A percentile compares a stretch with the other conserved stretches of the same genome.
Evolutionary conservation across 2,888 invertebrate genomes (phyloP).

Genomic region (Cryptus armator): DNA sequence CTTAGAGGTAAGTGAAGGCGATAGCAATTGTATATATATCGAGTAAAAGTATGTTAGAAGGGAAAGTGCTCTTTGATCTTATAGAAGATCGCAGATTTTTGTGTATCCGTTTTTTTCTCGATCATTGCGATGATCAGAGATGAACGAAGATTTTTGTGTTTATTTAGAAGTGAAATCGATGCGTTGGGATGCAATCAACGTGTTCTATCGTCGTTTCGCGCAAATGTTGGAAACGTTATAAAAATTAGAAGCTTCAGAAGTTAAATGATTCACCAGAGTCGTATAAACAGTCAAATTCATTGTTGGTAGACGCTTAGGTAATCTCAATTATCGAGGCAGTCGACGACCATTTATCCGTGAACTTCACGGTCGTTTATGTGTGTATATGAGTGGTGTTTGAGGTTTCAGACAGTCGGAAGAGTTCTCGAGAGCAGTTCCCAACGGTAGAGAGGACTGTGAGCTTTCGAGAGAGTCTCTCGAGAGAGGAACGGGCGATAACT

Average conservation of each 20-base stretch:
- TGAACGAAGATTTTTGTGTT: not conserved
- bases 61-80: too few relatives aligned
- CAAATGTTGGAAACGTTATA: not conserved
- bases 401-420: not conserved
- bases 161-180: not conserved
- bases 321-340: constrained; percentile 12
- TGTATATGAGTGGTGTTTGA: not conserved
- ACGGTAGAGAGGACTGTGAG: constrained; percentile 63
- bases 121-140: not conserved
- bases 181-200: not conserved
- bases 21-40: too few relatives aligned
- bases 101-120: too few relatives aligned
- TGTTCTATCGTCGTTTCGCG: not conserved
- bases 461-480: constrained; percentile 63
- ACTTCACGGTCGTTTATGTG: not conserved
- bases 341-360: constrained; percentile 36
- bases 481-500: constrained; percentile 79
- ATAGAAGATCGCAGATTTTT: too few relatives aligned
- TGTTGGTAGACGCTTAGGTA: constrained; percentile 15
- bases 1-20: too few relatives aligned
- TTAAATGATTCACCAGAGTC: not conserved
- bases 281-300: not conserved
- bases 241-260: too few relatives aligned
- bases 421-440: not conserved
- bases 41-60: too few relatives aligned